Conservation (phyloP, 2,888 invertebrate species). For the Heliconius cydno region DNA sequence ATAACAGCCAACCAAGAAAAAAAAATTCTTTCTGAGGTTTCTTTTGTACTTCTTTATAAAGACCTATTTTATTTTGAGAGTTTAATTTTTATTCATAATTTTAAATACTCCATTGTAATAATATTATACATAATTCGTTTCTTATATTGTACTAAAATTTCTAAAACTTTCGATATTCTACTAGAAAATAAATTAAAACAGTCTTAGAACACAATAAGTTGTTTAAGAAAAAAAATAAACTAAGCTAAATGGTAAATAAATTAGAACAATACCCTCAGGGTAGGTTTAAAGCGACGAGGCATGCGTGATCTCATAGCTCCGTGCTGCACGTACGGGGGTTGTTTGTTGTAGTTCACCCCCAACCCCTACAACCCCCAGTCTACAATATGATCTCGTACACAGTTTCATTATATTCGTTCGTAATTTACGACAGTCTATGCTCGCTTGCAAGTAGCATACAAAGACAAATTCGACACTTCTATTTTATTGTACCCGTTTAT, state of each 20-base stretch:
- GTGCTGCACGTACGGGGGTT: constrained; percentile 32
- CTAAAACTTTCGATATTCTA: background rate
- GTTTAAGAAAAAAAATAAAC: constrained; percentile 27
- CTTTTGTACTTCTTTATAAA: constrained; percentile 42
- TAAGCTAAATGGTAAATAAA: constrained; percentile 32
- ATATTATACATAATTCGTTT: constrained; percentile 36
- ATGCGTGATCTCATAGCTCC: constrained; percentile 34
- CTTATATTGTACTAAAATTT: background rate
- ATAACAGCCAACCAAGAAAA: constrained; percentile 30
- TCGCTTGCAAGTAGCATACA: constrained; percentile 38
- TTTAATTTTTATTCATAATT: constrained; percentile 41
- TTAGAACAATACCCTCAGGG: constrained; percentile 28
- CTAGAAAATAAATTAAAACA: background rate
- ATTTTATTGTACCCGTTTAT: constrained; percentile 35
- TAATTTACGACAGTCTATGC: constrained; percentile 40
- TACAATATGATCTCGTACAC: constrained; percentile 35
- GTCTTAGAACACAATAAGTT: background rate
- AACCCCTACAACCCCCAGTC: background rate
- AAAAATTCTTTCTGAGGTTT: constrained; percentile 40
- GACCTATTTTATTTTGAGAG: constrained; percentile 42
- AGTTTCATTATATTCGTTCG: constrained; percentile 40
- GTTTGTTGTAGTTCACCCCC: constrained; percentile 34
- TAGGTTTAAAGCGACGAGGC: constrained; percentile 31
- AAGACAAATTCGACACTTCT: constrained; percentile 35
- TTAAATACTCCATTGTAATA: constrained; percentile 45